Percentiles rank a stretch among this genome's conserved stretches.
Evolutionary conservation across 2,113 vertebrate species (phyloP).

Genomic region (Tragelaphus strepsiceros): DNA sequence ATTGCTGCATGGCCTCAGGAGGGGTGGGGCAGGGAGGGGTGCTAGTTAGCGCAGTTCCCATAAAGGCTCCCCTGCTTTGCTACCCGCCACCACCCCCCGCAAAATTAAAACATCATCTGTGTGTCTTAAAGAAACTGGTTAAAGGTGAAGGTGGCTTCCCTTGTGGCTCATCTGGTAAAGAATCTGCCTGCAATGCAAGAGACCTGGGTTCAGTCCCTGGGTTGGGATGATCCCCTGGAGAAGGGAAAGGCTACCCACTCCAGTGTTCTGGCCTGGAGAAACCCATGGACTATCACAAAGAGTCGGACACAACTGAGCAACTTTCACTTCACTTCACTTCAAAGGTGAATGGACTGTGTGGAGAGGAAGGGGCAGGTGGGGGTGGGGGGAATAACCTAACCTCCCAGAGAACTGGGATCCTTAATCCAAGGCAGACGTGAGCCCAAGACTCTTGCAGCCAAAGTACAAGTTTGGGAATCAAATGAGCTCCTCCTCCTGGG

Average conservation of each 20-base stretch:
- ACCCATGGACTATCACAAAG: neutral
- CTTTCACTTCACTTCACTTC: neutral
- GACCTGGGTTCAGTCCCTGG: neutral
- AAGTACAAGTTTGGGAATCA: neutral
- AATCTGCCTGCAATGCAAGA: neutral
- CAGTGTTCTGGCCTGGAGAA: neutral
- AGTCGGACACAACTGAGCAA: neutral
- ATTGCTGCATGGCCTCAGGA: constrained; percentile 59
- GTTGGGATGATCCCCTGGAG: neutral
- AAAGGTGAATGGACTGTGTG: constrained; percentile 50
- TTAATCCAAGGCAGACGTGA: neutral
- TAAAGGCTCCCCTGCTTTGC: constrained; percentile 70
- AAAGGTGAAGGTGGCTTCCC: constrained; percentile 51
- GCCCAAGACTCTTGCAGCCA: neutral
- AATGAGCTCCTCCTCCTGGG: neutral
- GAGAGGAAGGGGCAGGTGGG: neutral
- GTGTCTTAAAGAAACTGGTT: constrained; percentile 72
- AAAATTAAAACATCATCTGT: constrained; percentile 76
- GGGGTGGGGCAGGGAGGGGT: neutral
- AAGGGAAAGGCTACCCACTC: neutral
- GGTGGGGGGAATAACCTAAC: neutral
- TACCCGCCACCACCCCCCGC: neutral
- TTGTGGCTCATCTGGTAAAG: neutral
- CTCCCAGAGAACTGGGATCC: neutral
- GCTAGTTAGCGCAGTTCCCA: neutral